Conservation (phyloP, 2,113 vertebrate genomes). For the Anthoscopus minutus region DNA sequence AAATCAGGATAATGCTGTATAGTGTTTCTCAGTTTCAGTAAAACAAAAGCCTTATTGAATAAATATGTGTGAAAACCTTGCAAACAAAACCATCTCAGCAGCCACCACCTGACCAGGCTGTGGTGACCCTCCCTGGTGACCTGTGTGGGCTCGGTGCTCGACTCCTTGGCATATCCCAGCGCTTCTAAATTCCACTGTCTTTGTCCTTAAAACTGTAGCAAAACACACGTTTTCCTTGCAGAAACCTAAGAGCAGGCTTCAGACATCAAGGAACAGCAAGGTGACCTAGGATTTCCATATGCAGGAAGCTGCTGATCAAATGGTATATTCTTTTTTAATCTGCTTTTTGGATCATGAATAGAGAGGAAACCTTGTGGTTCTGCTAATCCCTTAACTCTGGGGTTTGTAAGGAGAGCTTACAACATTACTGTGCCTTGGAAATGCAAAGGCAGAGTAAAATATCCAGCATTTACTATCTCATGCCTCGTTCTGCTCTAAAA, state of each 20-base stretch:
- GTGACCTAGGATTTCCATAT: conserved; percentile 32
- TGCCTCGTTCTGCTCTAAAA: background rate
- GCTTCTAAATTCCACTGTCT: conserved; percentile 32
- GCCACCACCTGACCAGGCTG: conserved; percentile 63
- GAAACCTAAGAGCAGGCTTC: background rate
- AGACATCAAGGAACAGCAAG: conserved; percentile 23
- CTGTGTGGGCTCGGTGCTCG: conserved; percentile 44
- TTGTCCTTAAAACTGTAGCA: conserved; percentile 9
- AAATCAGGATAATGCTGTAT: conserved; percentile 64
- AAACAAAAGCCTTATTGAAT: conserved; percentile 78
- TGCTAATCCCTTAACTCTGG: background rate
- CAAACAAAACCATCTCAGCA: conserved; percentile 70
- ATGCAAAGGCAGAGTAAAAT: background rate
- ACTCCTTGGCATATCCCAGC: conserved; percentile 64
- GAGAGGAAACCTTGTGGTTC: background rate
- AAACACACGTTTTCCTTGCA: background rate
- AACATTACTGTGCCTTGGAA: accelerated
- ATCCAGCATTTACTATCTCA: background rate
- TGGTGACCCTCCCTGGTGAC: conserved; percentile 49
- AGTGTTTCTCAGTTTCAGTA: conserved; percentile 61
- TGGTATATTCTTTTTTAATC: background rate
- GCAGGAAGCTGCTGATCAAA: conserved; percentile 25
- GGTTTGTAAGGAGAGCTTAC: background rate
- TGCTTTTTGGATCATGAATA: background rate
- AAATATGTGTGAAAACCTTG: conserved; percentile 76